A percentile compares a stretch with the other conserved stretches of the same genome.
Conservation (phyloP, 2,888 invertebrate species). For the Rhodophaea formosa region DNA sequence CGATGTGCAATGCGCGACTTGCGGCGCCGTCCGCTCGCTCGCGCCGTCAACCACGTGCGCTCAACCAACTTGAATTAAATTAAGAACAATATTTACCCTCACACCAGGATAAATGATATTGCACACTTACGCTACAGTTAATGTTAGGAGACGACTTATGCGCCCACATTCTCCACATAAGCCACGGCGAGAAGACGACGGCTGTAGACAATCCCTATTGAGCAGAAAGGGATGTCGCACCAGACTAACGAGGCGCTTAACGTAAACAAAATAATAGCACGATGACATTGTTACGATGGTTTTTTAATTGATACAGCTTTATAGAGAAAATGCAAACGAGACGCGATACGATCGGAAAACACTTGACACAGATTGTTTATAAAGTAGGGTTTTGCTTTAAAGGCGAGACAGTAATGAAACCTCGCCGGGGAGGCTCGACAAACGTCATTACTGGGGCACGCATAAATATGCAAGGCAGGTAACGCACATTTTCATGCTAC, state of each 20-base stretch:
- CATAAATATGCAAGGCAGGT: constrained; percentile 81
- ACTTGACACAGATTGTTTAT: constrained; percentile 71
- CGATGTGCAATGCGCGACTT: constrained; percentile 71
- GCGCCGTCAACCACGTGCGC: constrained; percentile 61
- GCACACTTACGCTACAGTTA: constrained; percentile 70
- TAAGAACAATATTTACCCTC: constrained; percentile 79
- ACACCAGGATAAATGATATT: constrained; percentile 74
- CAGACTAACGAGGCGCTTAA: constrained; percentile 48
- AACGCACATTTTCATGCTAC: constrained; percentile 81
- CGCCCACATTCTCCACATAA: constrained; percentile 67
- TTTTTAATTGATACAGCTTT: constrained; percentile 61
- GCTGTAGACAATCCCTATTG: constrained; percentile 39
- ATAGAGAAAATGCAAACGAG: constrained; percentile 60
- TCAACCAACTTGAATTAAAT: constrained; percentile 74
- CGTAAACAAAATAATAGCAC: constrained; percentile 46
- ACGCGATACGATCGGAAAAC: constrained; percentile 61
- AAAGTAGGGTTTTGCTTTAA: constrained; percentile 61
- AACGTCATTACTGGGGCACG: constrained; percentile 78
- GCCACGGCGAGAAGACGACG: constrained; percentile 41
- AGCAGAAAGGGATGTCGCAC: constrained; percentile 42
- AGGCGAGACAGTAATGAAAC: constrained; percentile 68
- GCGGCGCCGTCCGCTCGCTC: constrained; percentile 50
- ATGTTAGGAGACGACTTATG: constrained; percentile 71
- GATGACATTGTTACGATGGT: constrained; percentile 40
- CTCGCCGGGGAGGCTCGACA: constrained; percentile 64